Base-by-base conservation (phyloP, 2,113 vertebrate species). In the Caretta caretta region DNA sequence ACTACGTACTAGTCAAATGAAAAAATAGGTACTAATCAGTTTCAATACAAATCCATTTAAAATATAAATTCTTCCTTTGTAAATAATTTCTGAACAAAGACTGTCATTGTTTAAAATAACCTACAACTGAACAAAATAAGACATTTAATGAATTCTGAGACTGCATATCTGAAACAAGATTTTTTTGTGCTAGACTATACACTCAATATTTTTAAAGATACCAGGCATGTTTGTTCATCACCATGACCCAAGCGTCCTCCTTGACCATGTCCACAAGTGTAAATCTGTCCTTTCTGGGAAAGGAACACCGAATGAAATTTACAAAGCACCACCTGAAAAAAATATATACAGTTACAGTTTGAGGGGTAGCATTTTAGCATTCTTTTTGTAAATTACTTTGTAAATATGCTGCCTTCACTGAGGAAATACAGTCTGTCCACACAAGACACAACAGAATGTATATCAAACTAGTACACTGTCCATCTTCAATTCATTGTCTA, bases 261-360 rank as follows among this genome's bases (percentile, higher is more conserved):
- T 96, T 99, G 99, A 87, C 99, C 99, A 91, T 99, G 99, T 22
- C 99, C 99, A 97, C 99, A 99, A 3, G 99, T 99, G 90, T 99
- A 99, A 51, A 99, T 98, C 78, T 99, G 99, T 83, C 99, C 99
- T 98, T 99, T 99, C 98, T 99, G 99, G 75, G 99, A 99, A 96
- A 99, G 99, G 98, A 99, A 99, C 89, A 99, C 99, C 0, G 99
- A 99, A 95, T 99, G 99, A 98, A 99, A 99, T 97, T 99, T 99
- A 93, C 99, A 99, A 94, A 99, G 98, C 56, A 99, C 99, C 97
- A 99, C 99, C 99, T 99, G 92, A 57, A 95, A 56, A 42, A 95
- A 86, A 93, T 79, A 94, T 10, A 89, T 59, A 91, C 1, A 96
- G 75, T 78, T 48, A 78, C 10, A 13, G 3, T 78, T 78, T 48